Percentiles rank a stretch among this genome's conserved stretches.
These are phyloP conservation scores for Listronotus bonariensis DNA, from an alignment of 1,140 invertebrate genomes.

Conservation along the genomic window DNA sequence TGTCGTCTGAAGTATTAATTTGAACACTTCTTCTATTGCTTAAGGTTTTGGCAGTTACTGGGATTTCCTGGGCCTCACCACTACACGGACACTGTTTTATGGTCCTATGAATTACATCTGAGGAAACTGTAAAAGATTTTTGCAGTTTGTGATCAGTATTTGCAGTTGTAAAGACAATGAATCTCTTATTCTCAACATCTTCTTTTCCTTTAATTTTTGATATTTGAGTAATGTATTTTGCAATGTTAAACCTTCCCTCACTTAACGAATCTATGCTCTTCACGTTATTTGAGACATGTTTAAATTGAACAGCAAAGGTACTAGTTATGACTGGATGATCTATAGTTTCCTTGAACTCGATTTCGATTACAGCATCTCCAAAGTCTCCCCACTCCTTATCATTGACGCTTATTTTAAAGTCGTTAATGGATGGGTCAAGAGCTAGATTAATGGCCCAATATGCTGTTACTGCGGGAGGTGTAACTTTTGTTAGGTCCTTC, in stretches of 20 bases:
- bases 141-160: neutral
- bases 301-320: constrained; percentile 28
- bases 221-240: constrained; percentile 11
- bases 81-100: neutral
- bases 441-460: constrained; percentile 27
- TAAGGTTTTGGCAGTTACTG: constrained; percentile 5
- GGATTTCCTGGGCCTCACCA: neutral
- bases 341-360: constrained; percentile 9
- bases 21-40: constrained; percentile 16
- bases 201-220: neutral
- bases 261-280: constrained; percentile 17
- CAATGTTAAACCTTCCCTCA: constrained; percentile 21
- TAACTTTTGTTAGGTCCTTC: constrained; percentile 16
- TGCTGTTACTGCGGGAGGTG: constrained; percentile 15
- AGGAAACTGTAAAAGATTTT: neutral
- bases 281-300: constrained; percentile 22
- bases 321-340: constrained; percentile 1
- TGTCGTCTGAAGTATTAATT: constrained; percentile 27
- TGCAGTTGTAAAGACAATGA: constrained; percentile 28
- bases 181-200: constrained; percentile 12
- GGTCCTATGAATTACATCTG: constrained; percentile 3
- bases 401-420: constrained; percentile 23
- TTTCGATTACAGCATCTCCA: constrained; percentile 25
- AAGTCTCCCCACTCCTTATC: constrained; percentile 32
- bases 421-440: constrained; percentile 8